A percentile compares a stretch with the other conserved stretches of the same genome.
These are phyloP conservation scores for Corythucha ciliata DNA, from an alignment of 2,888 invertebrate genomes.

Conservation along the genomic window DNA sequence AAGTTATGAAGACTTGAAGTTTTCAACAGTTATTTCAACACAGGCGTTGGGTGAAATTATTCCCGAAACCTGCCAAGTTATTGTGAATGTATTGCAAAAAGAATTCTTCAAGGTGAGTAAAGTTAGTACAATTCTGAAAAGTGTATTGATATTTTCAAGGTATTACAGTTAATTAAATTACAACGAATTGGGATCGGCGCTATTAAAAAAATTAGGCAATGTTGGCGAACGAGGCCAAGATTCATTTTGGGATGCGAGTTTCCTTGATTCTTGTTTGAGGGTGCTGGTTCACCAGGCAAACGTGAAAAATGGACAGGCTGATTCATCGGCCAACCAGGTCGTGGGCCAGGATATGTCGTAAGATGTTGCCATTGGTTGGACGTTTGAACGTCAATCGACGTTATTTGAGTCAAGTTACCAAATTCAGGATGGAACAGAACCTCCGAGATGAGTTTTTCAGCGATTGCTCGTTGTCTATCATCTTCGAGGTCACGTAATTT, in stretches of 20 bases:
- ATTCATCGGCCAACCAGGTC: constrained; percentile 11
- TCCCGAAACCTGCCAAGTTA: constrained; percentile 9
- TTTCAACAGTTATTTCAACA: constrained; percentile 1
- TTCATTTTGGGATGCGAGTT: constrained; percentile 1
- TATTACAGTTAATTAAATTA: constrained; percentile 3
- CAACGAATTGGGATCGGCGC: constrained; percentile 3
- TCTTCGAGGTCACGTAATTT: too few species aligned
- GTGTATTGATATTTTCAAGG: neutral
- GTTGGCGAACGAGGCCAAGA: neutral
- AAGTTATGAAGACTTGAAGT: constrained; percentile 11
- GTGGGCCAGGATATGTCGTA: constrained; percentile 4
- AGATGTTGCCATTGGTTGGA: constrained; percentile 10
- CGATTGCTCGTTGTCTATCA: neutral
- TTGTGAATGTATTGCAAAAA: constrained; percentile 9
- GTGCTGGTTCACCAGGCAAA: constrained; percentile 9
- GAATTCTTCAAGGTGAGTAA: constrained; percentile 6
- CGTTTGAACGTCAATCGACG: constrained; percentile 6
- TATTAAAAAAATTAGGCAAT: constrained; percentile 9
- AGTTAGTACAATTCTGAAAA: neutral
- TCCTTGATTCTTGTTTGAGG: constrained; percentile 1
- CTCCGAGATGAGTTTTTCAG: constrained; percentile 9
- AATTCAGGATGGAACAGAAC: constrained; percentile 9
- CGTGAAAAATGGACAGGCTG: constrained; percentile 7
- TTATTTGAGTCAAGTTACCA: constrained; percentile 8
- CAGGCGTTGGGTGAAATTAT: constrained; percentile 10